Evolutionary conservation across 1,140 invertebrate species (phyloP), one percentile per base, ranked within the genome.

Genomic region (Drosophila ironensis): DNA sequence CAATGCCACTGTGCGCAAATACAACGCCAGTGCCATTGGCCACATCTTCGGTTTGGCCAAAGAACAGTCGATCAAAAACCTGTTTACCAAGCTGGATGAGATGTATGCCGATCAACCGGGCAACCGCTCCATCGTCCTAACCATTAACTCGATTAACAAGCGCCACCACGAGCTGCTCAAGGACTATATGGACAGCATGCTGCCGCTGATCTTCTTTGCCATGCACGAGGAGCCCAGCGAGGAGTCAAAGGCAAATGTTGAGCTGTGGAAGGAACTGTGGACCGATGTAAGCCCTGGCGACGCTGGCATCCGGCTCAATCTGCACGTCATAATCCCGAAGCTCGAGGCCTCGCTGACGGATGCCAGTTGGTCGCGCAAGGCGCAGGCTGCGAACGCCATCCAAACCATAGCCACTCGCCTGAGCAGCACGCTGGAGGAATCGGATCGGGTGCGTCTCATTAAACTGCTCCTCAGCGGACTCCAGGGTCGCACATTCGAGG

Each of bases 241-340:
- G 45, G 93, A 92, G 59, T 93, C 93, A 22, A 92, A 93, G 70
- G 90, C 91, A 24, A 93, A 93, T 7, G 92, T 95, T 38, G 93
- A 95, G 71, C 90, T 95, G 16, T 98, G 96, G 95, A 94, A 95
- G 61, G 97, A 98, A 87, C 91, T 98, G 2, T 98, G 97, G 97
- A 92, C 92, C 19, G 97, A 98, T 76, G 93, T 96, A 14, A 95
- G 96, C 33, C 96, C 96, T 7, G 94, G 96, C 6, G 97, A 97
- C 91, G 93, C 92, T 25, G 96, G 95, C 17, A 94, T 98, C 35
- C 91, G 93, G 22, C 92, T 95, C 46, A 95, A 98, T 90, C 88
- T 97, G 19, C 90, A 92, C 33, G 93, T 94, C 42, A 95, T 98
- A 37, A 93, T 95, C 22, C 90, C 91, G 20, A 93, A 95, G 37